Conservation (phyloP, 2,113 vertebrate genomes). For the Tupaia chinensis region DNA sequence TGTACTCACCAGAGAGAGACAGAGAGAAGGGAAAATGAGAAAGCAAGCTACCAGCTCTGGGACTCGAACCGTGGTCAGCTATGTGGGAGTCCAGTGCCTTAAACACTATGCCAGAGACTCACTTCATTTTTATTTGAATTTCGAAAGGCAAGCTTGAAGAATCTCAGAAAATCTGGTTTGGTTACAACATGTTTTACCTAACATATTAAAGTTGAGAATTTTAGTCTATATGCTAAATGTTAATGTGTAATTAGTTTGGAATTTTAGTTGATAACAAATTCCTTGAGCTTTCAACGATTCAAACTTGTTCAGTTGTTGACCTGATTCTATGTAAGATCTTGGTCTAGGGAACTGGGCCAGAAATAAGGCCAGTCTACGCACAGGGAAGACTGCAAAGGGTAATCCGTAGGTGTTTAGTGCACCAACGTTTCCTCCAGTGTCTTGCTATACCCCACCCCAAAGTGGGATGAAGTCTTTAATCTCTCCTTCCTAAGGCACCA, state of each 20-base stretch:
- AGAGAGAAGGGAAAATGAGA: no score
- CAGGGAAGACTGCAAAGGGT: not conserved
- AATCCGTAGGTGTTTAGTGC: not conserved
- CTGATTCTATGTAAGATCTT: not conserved
- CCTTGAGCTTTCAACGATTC: not conserved
- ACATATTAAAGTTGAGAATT: conserved; percentile 13
- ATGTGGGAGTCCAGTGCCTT: no score
- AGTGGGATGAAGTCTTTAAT: not conserved
- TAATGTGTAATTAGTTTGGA: no score
- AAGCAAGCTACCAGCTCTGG: no score
- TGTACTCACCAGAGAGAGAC: no score
- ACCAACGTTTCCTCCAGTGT: not conserved
- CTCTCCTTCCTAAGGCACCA: not conserved
- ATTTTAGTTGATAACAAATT: not conserved
- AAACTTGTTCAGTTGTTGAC: not conserved
- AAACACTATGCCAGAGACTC: not conserved
- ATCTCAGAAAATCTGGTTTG: conserved; percentile 39
- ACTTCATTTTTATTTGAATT: conserved; percentile 37
- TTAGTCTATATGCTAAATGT: not conserved
- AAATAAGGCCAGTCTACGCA: conserved; percentile 14
- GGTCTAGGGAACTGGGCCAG: not conserved
- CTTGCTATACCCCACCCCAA: not conserved
- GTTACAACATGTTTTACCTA: not conserved
- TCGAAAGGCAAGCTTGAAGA: conserved; percentile 11
- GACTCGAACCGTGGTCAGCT: no score